phyloP scores from a whole-genome alignment of 2,113 vertebrate genomes.

The Oceanodroma tethys region DNA sequence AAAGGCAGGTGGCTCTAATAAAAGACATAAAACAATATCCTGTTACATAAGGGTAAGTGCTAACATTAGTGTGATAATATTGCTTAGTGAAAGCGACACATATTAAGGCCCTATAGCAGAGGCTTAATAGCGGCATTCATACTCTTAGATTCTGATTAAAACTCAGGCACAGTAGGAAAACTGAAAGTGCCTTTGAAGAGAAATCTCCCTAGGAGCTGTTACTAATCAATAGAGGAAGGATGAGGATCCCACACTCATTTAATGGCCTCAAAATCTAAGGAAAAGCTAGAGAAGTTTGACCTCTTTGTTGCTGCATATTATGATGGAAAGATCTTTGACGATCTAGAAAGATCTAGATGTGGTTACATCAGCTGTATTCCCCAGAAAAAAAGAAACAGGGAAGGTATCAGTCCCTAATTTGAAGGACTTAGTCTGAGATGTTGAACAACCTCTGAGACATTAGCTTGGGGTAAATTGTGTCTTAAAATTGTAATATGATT shows the following conservation, averaged over 20 bases:
- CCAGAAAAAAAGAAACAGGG: neutral
- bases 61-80: neutral
- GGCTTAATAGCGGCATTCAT: neutral
- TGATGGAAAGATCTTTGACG: neutral
- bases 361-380: neutral
- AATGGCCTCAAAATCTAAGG: neutral
- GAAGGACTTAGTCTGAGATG: no score
- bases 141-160: neutral
- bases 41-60: neutral
- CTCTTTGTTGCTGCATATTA: neutral
- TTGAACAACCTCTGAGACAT: neutral
- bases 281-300: neutral
- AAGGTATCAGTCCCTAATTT: neutral
- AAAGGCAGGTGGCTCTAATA: neutral
- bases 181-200: neutral
- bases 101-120: neutral
- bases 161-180: neutral
- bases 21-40: neutral
- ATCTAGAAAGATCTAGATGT: neutral
- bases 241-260: neutral
- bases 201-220: neutral
- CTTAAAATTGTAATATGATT: neutral
- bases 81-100: neutral
- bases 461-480: neutral
- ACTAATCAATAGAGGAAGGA: neutral